Conservation (phyloP, 2,797 vertebrate species). For the Gymnothorax reevesii region DNA sequence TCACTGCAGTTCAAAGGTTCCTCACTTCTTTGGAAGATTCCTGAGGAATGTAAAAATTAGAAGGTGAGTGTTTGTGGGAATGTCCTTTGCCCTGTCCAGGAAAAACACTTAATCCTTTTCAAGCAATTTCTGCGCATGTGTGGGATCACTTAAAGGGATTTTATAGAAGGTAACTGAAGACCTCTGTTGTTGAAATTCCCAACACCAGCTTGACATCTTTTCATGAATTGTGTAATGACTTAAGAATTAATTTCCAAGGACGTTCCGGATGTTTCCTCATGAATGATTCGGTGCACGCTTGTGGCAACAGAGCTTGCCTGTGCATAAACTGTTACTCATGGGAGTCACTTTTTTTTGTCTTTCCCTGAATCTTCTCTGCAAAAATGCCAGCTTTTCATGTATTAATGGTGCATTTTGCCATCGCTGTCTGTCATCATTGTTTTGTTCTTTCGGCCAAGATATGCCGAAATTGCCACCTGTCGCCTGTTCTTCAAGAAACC, state of each 20-base stretch:
- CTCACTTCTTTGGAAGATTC: not conserved
- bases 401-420: not conserved
- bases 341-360: not conserved
- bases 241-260: not conserved
- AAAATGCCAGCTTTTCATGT: not conserved
- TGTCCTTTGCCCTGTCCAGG: too few relatives aligned
- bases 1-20: not conserved
- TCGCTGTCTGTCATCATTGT: not conserved
- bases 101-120: too few relatives aligned
- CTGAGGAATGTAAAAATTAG: not conserved
- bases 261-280: not conserved
- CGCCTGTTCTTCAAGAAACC: not conserved
- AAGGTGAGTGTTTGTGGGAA: too few relatives aligned
- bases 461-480: not conserved
- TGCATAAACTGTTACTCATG: not conserved
- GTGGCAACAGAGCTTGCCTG: not conserved
- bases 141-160: not conserved
- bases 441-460: not conserved
- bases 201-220: not conserved
- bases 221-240: not conserved
- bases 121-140: not conserved
- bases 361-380: not conserved
- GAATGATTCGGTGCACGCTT: not conserved
- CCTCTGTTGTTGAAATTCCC: not conserved
- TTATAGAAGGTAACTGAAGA: not conserved